Percentiles rank a stretch among this genome's conserved stretches.
These are phyloP conservation scores for Eulemur albifrons DNA, from an alignment of 2,797 vertebrate species.

Conservation along the genomic window DNA sequence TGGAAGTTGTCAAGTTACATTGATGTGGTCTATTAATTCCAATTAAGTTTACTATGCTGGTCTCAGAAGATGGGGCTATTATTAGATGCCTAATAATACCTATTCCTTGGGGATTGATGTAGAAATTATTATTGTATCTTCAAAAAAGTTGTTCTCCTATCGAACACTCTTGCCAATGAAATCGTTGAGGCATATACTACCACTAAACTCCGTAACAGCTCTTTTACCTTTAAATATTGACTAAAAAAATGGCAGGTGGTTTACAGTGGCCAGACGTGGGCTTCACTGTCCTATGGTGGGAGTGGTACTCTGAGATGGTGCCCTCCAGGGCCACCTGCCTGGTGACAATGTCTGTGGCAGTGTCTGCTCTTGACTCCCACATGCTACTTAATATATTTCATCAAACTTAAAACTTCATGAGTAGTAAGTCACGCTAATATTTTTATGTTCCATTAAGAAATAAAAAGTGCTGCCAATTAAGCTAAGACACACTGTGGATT, in stretches of 20 bases:
- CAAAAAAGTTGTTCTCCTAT: not conserved
- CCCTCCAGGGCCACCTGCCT: not conserved
- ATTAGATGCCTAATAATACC: slow-evolving; percentile 20
- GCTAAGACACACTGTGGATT: not conserved
- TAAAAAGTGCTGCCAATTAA: slow-evolving; percentile 56
- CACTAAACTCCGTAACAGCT: not conserved
- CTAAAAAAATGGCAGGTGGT: not conserved
- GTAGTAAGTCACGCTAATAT: not conserved
- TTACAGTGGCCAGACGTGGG: not conserved
- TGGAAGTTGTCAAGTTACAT: slow-evolving; percentile 49
- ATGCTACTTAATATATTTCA: slow-evolving; percentile 29
- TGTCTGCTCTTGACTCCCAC: not conserved
- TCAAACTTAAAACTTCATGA: slow-evolving; percentile 49
- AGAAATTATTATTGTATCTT: slow-evolving; percentile 8
- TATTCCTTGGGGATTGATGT: not conserved
- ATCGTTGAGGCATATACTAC: not conserved
- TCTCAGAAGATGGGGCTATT: slow-evolving; percentile 3
- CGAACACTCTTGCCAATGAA: not conserved
- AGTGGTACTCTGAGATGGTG: not conserved
- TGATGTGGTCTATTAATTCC: slow-evolving; percentile 68
- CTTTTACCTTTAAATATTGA: not conserved
- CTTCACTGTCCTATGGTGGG: not conserved
- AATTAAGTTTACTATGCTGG: slow-evolving; percentile 53
- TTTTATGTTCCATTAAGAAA: slow-evolving; percentile 68
- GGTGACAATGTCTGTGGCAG: not conserved